Conservation (phyloP, 2,797 vertebrate species). For the Leptodactylus fallax region DNA sequence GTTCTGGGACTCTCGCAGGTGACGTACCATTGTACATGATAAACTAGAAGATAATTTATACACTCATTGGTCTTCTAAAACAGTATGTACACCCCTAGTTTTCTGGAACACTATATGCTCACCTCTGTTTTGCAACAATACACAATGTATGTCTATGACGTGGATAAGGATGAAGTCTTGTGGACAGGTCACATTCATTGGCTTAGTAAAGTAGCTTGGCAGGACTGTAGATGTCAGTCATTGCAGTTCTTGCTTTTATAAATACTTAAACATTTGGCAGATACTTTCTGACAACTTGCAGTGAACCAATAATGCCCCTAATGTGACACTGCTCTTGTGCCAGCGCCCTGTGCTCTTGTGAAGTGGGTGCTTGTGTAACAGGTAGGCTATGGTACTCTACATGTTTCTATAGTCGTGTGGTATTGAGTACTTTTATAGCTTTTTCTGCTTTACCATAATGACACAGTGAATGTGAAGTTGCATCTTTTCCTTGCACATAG, state of each 20-base stretch:
- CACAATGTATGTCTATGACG: neutral
- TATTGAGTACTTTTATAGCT: neutral
- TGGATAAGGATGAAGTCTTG: neutral
- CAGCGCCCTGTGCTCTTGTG: neutral
- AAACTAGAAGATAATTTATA: neutral
- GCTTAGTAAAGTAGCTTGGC: neutral
- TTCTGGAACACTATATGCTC: neutral
- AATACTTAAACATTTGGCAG: slow-evolving; percentile 10
- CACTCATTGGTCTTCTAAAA: neutral
- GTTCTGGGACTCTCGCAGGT: neutral
- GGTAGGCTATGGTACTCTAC: neutral
- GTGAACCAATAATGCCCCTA: neutral
- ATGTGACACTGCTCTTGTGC: neutral
- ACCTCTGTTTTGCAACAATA: neutral
- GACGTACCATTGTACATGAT: neutral
- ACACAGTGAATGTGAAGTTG: neutral
- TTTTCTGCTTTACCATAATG: neutral
- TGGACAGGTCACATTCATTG: neutral
- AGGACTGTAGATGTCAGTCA: neutral
- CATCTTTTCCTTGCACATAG: neutral
- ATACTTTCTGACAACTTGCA: neutral
- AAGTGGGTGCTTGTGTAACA: neutral
- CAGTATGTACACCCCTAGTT: neutral
- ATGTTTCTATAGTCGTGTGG: neutral
- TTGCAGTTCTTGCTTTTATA: neutral